Base-by-base conservation (phyloP, 2,797 vertebrate species). In the Telmatherina bonti region DNA sequence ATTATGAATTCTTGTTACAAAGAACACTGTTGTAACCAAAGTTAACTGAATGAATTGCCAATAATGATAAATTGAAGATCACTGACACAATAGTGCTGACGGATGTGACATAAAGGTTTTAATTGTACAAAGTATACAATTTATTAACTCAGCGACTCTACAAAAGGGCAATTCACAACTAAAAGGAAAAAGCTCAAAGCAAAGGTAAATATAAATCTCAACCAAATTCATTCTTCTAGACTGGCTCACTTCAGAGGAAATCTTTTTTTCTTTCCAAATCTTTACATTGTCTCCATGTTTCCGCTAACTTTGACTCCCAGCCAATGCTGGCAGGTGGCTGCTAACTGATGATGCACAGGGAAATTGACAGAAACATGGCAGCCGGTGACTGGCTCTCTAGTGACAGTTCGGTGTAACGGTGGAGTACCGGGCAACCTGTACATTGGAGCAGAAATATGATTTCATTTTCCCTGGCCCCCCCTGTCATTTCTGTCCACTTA, bases 401-500 rank as follows among this genome's bases (percentile, higher is more conserved):
- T 81, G 77, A 56, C 77, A 76, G 64, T 58, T 71, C 58, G n/a
- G 58, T 60, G 67, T 72, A 76, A 78, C 83, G 81, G 67, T 45
- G 68, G 85, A 41, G 49, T 35, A 55, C 57, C 61, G 36, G 72
- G 62, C 11, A 4, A 70, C 62, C 47, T 49, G 64, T 52, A 75
- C 56, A 68, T 11, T 67, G 70, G 35, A 75, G 56, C 54, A 71
- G 52, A 75, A 52, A 61, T 41, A 62, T 67, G 53, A 59, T 76
- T 70, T 81, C 74, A 79, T 73, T 77, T 78, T 57, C 67, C 64
- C 51, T 11, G 1, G 43, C 75, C 78, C 54, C 68, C n/a, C 65
- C 67, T 84, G 84, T 82, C 79, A 82, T 49, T 64, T 78, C 66
- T 54, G 43, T 76, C 64, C 76, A 49, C 26, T 76, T 55, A 67